A percentile compares a stretch with the other conserved stretches of the same genome.
These are phyloP conservation scores for Apteryx mantelli DNA, from an alignment of 2,113 vertebrate genomes.

Conservation along the genomic window DNA sequence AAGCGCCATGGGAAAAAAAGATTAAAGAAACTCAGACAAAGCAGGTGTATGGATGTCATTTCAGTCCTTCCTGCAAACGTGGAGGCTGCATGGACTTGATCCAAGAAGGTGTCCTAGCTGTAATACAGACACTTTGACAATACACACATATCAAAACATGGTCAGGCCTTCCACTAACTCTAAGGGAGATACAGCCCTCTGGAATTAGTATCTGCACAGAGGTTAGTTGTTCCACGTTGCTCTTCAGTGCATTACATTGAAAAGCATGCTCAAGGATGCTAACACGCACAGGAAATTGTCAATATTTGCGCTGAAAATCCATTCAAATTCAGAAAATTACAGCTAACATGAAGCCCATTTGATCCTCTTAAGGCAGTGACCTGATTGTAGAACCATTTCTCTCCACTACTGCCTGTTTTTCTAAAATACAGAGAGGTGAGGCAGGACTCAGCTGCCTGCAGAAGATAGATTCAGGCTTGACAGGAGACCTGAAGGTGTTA, in stretches of 20 bases:
- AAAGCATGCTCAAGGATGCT: neutral
- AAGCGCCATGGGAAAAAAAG: neutral
- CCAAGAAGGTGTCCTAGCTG: neutral
- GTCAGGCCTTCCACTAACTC: neutral
- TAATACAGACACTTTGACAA: neutral
- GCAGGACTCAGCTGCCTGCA: neutral
- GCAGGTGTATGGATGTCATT: neutral
- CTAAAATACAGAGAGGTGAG: neutral
- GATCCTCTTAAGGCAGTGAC: conserved; percentile 58
- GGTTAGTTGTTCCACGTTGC: neutral
- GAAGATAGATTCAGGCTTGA: neutral
- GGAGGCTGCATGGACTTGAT: neutral
- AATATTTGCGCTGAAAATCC: conserved; percentile 39
- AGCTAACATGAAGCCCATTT: conserved; percentile 10
- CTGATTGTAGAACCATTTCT: conserved; percentile 23
- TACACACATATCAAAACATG: neutral
- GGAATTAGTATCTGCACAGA: neutral
- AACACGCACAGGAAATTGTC: neutral
- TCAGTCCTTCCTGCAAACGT: neutral
- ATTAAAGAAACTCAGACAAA: neutral
- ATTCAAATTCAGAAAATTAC: conserved; percentile 38
- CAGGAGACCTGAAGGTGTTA: conserved; percentile 3
- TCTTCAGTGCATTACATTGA: neutral
- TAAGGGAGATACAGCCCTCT: neutral
- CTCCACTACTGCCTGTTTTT: neutral